phyloP scores from a whole-genome alignment of 2,113 vertebrate genomes.

The Cisticola juncidis region DNA sequence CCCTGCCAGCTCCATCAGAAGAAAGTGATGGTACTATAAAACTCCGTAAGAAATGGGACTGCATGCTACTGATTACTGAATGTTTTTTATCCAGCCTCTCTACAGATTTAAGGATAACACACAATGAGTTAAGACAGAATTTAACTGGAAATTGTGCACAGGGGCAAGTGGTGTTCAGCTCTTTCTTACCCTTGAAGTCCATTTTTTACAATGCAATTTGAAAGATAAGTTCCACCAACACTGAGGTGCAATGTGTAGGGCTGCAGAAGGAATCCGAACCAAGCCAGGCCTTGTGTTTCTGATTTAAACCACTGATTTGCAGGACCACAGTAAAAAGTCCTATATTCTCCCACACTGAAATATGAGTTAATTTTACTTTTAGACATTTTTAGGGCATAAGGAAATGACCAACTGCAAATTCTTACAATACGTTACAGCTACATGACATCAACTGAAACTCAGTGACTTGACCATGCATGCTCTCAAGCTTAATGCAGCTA shows the following conservation, averaged over 20 bases:
- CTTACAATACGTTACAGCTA: background rate
- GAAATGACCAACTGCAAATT: background rate
- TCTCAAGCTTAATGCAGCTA: background rate
- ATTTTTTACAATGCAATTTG: background rate
- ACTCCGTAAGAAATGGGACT: background rate
- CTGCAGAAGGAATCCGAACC: background rate
- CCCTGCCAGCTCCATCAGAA: constrained; percentile 22
- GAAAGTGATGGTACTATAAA: background rate
- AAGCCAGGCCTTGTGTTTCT: background rate
- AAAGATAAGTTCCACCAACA: background rate
- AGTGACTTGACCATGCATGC: background rate
- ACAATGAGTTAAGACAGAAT: background rate
- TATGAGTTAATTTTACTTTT: background rate
- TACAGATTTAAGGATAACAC: background rate
- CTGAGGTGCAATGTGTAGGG: rapidly evolving
- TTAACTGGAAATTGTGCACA: background rate
- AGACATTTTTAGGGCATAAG: background rate
- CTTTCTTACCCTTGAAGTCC: background rate
- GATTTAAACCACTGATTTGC: background rate
- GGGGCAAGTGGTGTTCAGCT: background rate
- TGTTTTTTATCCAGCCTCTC: background rate
- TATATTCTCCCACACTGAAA: background rate
- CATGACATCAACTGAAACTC: background rate
- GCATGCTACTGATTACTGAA: constrained; percentile 1
- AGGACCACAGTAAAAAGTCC: background rate